Base-by-base conservation (phyloP, 1,140 invertebrate genomes). In the Aethina tumida region DNA sequence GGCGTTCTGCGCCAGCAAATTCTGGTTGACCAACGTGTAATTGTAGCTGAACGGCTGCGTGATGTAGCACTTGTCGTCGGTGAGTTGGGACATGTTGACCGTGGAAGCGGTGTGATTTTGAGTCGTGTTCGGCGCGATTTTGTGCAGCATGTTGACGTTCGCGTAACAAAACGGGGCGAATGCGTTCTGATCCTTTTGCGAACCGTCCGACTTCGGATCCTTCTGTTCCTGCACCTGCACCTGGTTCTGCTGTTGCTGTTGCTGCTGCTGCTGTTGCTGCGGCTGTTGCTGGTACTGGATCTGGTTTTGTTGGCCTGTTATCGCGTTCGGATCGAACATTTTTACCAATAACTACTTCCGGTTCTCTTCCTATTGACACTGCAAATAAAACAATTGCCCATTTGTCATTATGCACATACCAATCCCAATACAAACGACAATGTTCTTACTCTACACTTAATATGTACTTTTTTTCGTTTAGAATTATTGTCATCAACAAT, bases 31-130 rank as follows among this genome's bases (percentile, higher is more conserved):
- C 19, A 65, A 41, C 3, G 63, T 59, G 47, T 80, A 80, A 51
- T 80, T 80, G 49, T 79, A 79, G 31, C 74, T 73, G 43, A 79
- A 77, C 3, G 76, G 77, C 51, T 79, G 77, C 15, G 76, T 74
- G 39, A 80, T 79, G 47, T 80, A 80, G 53, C 75, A 78, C 47
- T 75, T 77, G 57, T 79, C 76, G 33, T 72, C 70, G 3, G 67
- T 57, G 13, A 73, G 53, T 53, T 78, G 75, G 7, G 75, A 74
- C 55, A 78, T 69, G 52, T 77, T 78, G 0, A 78, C 75, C 16
- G 73, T 73, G 2, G 57, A 60, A n/a, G n/a, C n/a, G 25, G 64
- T 63, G 18, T 66, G 64, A 20, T 63, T 55, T 15, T 70, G 60
- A 5, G 65, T 50, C 4, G 61, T 65, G 32, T 51, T 55, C 6